Evolutionary conservation across 2,888 invertebrate genomes (phyloP).

Genomic region (Idaea aversata): DNA sequence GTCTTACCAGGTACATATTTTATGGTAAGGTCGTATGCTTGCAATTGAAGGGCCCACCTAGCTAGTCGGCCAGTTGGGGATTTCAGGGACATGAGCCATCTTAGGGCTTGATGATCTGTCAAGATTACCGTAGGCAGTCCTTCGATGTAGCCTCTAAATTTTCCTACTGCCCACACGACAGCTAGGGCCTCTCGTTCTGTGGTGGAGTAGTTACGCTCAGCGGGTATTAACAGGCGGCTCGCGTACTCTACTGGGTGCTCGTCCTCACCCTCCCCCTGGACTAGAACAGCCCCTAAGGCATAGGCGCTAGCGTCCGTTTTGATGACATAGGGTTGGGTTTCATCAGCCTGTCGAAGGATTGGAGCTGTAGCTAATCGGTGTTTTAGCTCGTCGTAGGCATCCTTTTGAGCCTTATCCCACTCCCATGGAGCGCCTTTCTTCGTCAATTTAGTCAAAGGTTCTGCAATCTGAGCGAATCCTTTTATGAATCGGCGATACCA

Average conservation of each 20-base stretch:
- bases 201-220: slow-evolving; percentile 50
- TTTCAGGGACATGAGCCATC: slow-evolving; percentile 19
- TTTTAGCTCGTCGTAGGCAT: too few species aligned
- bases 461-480: slow-evolving; percentile 17
- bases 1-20: slow-evolving; percentile 20
- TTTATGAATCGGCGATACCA: slow-evolving; percentile 25
- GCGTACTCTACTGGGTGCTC: slow-evolving; percentile 29
- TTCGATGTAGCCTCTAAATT: slow-evolving; percentile 30
- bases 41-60: slow-evolving; percentile 22
- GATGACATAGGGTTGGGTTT: slow-evolving; percentile 23
- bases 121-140: slow-evolving; percentile 17
- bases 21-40: slow-evolving; percentile 18
- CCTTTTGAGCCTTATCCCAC: too few species aligned
- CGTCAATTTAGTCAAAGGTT: slow-evolving; percentile 23
- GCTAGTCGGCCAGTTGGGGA: slow-evolving; percentile 22
- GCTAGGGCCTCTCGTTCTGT: slow-evolving; percentile 24
- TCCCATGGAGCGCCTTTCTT: slow-evolving; percentile 10
- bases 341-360: slow-evolving; percentile 29
- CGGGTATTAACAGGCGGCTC: slow-evolving; percentile 23
- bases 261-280: slow-evolving; percentile 25
- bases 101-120: slow-evolving; percentile 24
- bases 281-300: slow-evolving; percentile 20
- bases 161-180: slow-evolving; percentile 23
- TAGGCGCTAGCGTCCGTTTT: slow-evolving; percentile 33
- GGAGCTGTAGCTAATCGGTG: slow-evolving; percentile 17